phyloP scores from a whole-genome alignment of 1,140 invertebrate genomes.

The Anagrus nilaparvatae region DNA sequence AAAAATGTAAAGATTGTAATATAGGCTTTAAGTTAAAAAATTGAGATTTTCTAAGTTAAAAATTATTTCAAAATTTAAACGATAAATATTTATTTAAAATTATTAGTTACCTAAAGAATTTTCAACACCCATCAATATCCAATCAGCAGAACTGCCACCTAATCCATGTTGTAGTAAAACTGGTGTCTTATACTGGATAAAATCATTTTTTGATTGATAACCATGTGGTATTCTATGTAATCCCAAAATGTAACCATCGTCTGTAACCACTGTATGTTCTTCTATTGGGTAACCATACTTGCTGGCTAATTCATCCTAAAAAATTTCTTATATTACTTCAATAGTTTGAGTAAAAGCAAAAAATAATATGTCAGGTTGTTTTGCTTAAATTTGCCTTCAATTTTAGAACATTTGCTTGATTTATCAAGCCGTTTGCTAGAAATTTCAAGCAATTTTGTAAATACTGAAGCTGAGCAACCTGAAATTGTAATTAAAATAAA shows the following conservation, averaged over 20 bases:
- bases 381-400: no score
- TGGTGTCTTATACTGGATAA: slow-evolving; percentile 26
- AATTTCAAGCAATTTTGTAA: no score
- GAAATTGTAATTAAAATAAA: no score
- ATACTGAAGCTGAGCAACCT: no score
- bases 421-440: no score
- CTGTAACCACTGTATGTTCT: slow-evolving; percentile 48
- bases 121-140: slow-evolving; percentile 46
- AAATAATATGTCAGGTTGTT: neutral
- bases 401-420: no score
- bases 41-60: no score
- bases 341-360: neutral
- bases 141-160: slow-evolving; percentile 47
- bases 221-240: slow-evolving; percentile 52
- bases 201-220: slow-evolving; percentile 3
- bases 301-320: slow-evolving; percentile 41
- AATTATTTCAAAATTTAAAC: no score
- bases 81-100: no score
- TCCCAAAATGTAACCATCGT: slow-evolving; percentile 59
- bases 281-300: slow-evolving; percentile 47
- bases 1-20: no score
- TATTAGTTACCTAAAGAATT: slow-evolving; percentile 39
- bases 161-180: slow-evolving; percentile 58
- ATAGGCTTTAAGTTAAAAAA: no score
- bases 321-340: neutral